Evolutionary conservation across 2,113 vertebrate genomes (phyloP), one percentile per base, ranked within the genome.

Genomic region (Pelobates fuscus): DNA sequence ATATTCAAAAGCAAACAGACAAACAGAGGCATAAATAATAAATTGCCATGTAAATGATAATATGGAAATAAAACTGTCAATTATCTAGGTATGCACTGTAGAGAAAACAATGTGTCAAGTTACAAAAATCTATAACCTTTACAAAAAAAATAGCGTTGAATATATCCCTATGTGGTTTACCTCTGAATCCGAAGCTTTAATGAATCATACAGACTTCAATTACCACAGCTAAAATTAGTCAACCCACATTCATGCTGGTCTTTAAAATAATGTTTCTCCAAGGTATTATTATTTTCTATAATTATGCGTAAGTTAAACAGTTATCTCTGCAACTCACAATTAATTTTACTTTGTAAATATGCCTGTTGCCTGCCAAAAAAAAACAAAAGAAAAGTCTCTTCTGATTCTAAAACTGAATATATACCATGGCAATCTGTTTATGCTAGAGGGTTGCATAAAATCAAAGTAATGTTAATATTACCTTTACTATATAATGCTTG

Each of bases 181-280:
- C 72, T 67, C 21, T 43, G 24, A 52, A 75, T 59, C 63, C 30
- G 37, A 44, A 44, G 54, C 54, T 58, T 32, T 67, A 67, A 75
- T 75, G 71, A 75, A 75, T 75, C 71, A 75, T 49, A 30, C 54
- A n/a, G 67, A 60, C 72, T 59, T 67, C 63, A 75, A 75, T 67
- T 75, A 59, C 63, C 41, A 60, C 14, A 57, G 25, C 63, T 60
- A 67, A 67, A 75, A 75, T 75, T 59, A 75, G 37, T 60, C 63
- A 32, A 30, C 32, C 63, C 54, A 67, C 64, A 59, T 67, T 75
- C 72, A 67, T 21, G 63, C 64, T 75, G 72, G 30, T 67, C 72
- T 77, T 77, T 68, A 77, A 76, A 77, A 52, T 64, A 68, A 77
- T 68, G 64, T 77, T 77, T 20, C 73, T 77, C 65, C 52, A 46